Evolutionary conservation across 2,797 vertebrate genomes (phyloP).

Genomic region (Melanotaenia maccullochi): DNA sequence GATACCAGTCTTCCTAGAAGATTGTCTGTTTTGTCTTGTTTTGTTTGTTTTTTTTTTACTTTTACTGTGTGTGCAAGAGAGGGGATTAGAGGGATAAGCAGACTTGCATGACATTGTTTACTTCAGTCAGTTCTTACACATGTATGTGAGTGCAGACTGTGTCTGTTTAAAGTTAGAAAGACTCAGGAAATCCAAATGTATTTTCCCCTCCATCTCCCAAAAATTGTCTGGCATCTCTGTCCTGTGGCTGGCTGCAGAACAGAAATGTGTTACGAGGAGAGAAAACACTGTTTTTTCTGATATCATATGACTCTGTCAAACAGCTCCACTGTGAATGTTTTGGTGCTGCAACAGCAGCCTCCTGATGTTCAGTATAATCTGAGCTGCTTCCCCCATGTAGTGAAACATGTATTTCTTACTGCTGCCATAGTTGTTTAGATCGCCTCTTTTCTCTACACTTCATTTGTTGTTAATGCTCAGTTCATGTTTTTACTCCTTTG

Average conservation of each 20-base stretch:
- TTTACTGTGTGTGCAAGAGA: neutral
- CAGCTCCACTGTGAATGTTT: constrained; percentile 30
- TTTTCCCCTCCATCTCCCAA: constrained; percentile 13
- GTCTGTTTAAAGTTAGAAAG: constrained; percentile 20
- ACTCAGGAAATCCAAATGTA: constrained; percentile 43
- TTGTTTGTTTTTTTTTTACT: constrained; percentile 18
- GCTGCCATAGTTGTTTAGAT: constrained; percentile 37
- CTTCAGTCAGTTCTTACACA: constrained; percentile 20
- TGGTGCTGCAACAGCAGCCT: constrained; percentile 15
- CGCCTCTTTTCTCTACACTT: constrained; percentile 20
- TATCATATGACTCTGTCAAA: constrained; percentile 31
- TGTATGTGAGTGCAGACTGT: constrained; percentile 17
- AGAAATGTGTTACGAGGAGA: constrained; percentile 26
- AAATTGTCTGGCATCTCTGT: constrained; percentile 18
- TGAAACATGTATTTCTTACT: constrained; percentile 34
- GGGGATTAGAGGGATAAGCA: constrained; percentile 3
- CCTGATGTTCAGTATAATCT: constrained; percentile 23
- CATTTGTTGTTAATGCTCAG: constrained; percentile 46
- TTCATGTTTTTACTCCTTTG: constrained; percentile 43
- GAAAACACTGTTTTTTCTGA: constrained; percentile 24
- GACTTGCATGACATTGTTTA: constrained; percentile 12
- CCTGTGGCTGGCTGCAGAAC: constrained; percentile 9
- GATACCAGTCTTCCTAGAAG: constrained; percentile 26
- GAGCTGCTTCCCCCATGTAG: neutral
- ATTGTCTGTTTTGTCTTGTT: neutral